Evolutionary conservation across 37 sponge, comb jelly and placozoan species (phyloP).

Genomic region (Cladorhizidae sp.): DNA sequence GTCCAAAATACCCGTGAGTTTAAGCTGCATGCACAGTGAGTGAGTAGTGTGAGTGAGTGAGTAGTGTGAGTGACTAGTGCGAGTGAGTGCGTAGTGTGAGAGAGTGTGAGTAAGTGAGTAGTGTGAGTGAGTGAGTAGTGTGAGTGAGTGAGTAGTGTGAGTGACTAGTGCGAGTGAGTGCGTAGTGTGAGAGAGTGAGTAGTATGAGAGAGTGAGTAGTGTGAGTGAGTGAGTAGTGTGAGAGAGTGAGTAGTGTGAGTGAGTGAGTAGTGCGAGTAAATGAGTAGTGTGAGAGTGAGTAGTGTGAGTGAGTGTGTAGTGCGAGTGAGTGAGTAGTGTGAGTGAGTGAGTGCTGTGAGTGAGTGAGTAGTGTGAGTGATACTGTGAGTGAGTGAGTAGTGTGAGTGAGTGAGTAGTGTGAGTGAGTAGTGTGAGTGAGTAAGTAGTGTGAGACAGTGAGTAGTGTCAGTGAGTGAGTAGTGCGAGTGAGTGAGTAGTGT

Average conservation of each 20-base stretch:
- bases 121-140: not conserved
- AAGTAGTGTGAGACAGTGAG: no score
- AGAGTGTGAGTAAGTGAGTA: not conserved
- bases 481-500: no score
- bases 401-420: no score
- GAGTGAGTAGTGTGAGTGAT: no score
- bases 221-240: not conserved
- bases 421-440: no score
- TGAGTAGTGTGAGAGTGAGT: not conserved
- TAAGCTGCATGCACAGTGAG: not conserved
- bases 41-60: not conserved
- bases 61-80: not conserved
- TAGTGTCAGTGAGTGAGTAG: no score
- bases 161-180: not conserved
- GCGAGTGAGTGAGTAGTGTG: no score
- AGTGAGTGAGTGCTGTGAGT: no score
- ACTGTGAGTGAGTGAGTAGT: no score
- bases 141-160: not conserved
- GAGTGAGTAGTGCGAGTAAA: not conserved
- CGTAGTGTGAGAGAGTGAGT: no score
- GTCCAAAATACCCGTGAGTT: conserved; percentile 94
- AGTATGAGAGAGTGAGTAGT: conserved; percentile 1
- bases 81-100: not conserved
- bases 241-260: not conserved
- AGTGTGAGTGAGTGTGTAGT: not conserved